phyloP scores from a whole-genome alignment of 2,888 invertebrate species.

The Temnothorax unifasciatus region DNA sequence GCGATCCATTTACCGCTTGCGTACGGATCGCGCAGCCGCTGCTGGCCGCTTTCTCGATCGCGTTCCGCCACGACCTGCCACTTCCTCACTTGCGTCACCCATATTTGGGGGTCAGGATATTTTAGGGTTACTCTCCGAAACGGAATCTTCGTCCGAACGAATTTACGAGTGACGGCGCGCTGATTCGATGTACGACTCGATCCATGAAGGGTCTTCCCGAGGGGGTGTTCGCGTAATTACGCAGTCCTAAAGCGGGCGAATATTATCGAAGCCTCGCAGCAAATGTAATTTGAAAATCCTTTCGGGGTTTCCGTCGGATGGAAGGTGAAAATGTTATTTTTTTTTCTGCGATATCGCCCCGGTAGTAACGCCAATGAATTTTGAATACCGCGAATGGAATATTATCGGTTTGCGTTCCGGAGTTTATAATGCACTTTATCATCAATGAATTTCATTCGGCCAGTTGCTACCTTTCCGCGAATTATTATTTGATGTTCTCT shows the following conservation, averaged over 20 bases:
- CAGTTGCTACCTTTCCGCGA: conserved; percentile 12
- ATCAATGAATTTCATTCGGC: conserved; percentile 66
- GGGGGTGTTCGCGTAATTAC: conserved; percentile 64
- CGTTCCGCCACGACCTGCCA: conserved; percentile 40
- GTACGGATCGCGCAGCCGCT: conserved; percentile 48
- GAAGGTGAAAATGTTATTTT: conserved; percentile 51
- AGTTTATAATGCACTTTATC: conserved; percentile 73
- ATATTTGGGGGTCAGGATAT: conserved; percentile 34
- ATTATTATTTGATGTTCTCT: conserved; percentile 30
- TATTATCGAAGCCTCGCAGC: conserved; percentile 54
- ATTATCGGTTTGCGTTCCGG: conserved; percentile 65
- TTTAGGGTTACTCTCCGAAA: conserved; percentile 55
- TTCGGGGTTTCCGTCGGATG: conserved; percentile 41
- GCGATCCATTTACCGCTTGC: conserved; percentile 78
- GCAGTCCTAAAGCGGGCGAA: conserved; percentile 58
- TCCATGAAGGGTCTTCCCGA: conserved; percentile 53
- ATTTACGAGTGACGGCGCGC: conserved; percentile 77
- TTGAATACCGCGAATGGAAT: conserved; percentile 68
- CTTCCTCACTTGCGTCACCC: conserved; percentile 43
- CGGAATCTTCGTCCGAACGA: conserved; percentile 76
- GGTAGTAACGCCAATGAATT: conserved; percentile 67
- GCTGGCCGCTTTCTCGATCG: conserved; percentile 48
- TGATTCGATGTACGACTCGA: conserved; percentile 74
- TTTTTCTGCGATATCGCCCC: conserved; percentile 53
- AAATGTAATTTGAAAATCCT: conserved; percentile 67